A percentile compares a stretch with the other conserved stretches of the same genome.
phyloP scores from a whole-genome alignment of 2,888 invertebrate species.

The Lordiphosa andalusiaca region DNA sequence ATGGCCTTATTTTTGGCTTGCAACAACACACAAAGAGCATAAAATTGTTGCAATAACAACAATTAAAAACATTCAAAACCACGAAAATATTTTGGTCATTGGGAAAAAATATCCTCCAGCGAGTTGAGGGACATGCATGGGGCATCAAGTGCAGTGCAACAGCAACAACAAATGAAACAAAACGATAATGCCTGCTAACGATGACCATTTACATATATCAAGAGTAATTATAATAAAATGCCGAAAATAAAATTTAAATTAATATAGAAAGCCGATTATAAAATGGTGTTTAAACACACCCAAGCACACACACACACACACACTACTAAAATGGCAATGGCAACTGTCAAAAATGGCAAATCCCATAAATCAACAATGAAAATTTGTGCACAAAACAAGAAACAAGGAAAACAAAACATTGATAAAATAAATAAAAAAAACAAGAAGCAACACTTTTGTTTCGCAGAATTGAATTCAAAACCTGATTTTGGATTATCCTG shows the following conservation, averaged over 20 bases:
- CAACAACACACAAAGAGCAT: conserved; percentile 56
- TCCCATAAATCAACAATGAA: conserved; percentile 75
- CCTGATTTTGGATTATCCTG: too few species aligned
- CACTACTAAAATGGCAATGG: conserved; percentile 25
- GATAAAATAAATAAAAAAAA: conserved; percentile 1
- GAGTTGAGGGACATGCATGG: conserved; percentile 28
- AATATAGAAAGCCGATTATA: conserved; percentile 76
- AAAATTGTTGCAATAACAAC: conserved; percentile 35
- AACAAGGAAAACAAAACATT: conserved; percentile 18
- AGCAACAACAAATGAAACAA: conserved; percentile 28
- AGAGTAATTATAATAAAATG: conserved; percentile 73
- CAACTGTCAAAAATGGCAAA: conserved; percentile 73
- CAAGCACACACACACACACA: conserved; percentile 5
- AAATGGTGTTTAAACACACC: conserved; percentile 27
- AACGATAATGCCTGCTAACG: conserved; percentile 47
- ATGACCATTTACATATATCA: conserved; percentile 70
- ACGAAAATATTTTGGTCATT: conserved; percentile 53
- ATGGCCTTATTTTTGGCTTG: conserved; percentile 37
- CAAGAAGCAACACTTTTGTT: too few species aligned
- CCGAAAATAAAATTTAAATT: conserved; percentile 74
- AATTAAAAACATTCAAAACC: conserved; percentile 67
- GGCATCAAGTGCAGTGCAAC: conserved; percentile 61
- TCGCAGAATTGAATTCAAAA: too few species aligned
- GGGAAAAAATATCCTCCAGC: conserved; percentile 36
- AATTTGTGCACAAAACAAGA: conserved; percentile 34